Conservation (phyloP, 2,888 invertebrate species). For the Pandemis corylana region DNA sequence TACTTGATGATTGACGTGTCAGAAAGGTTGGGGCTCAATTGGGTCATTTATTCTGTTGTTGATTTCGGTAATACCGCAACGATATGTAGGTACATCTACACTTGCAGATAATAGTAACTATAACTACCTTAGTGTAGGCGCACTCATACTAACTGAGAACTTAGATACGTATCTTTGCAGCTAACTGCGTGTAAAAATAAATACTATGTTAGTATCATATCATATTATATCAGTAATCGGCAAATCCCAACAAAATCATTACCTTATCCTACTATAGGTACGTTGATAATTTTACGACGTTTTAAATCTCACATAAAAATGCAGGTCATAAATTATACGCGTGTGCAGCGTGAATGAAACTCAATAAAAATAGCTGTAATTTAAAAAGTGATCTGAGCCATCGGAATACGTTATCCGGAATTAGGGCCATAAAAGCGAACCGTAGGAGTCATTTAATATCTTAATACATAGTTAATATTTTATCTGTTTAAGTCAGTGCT, state of each 20-base stretch:
- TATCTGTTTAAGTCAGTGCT: slow-evolving; percentile 25
- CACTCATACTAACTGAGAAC: too few species aligned
- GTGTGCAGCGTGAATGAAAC: slow-evolving; percentile 17
- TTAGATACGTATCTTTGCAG: too few species aligned
- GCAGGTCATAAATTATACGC: slow-evolving; percentile 23
- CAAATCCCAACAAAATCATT: background rate
- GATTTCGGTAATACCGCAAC: background rate
- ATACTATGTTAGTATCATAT: too few species aligned
- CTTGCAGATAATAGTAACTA: too few species aligned
- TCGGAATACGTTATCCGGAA: slow-evolving; percentile 31
- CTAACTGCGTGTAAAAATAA: too few species aligned
- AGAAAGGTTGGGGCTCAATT: slow-evolving; percentile 14
- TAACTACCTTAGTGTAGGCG: too few species aligned
- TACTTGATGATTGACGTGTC: slow-evolving; percentile 25
- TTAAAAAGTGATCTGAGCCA: slow-evolving; percentile 26
- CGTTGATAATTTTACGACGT: background rate
- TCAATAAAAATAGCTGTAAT: slow-evolving; percentile 29
- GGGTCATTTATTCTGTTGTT: slow-evolving; percentile 18
- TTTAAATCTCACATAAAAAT: slow-evolving; percentile 27
- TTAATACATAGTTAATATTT: slow-evolving; percentile 33
- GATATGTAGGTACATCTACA: background rate
- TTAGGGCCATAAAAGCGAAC: slow-evolving; percentile 33
- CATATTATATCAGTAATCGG: too few species aligned
- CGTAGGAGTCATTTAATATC: slow-evolving; percentile 36
- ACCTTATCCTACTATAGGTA: background rate